A percentile compares a stretch with the other conserved stretches of the same genome.
phyloP scores from a whole-genome alignment of 1,140 invertebrate genomes.

The Drosophila lowei region DNA sequence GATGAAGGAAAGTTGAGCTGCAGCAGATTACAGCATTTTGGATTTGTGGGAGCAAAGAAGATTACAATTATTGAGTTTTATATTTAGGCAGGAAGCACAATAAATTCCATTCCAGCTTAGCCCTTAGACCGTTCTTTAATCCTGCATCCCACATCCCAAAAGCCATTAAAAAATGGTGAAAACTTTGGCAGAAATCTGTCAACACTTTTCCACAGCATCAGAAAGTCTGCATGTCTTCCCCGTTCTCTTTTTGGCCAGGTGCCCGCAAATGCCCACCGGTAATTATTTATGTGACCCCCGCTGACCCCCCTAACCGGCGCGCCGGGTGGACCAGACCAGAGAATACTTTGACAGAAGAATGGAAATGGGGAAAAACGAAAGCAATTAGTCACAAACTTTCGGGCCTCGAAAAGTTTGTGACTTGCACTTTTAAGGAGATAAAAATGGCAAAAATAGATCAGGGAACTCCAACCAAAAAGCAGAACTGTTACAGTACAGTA shows the following conservation, averaged over 20 bases:
- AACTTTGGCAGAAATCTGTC: slow-evolving; percentile 78
- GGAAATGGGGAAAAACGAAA: slow-evolving; percentile 53
- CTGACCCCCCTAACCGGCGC: background rate
- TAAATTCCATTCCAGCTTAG: slow-evolving; percentile 1
- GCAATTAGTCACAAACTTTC: slow-evolving; percentile 76
- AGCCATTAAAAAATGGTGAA: slow-evolving; percentile 63
- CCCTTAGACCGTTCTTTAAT: background rate
- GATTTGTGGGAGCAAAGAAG: background rate
- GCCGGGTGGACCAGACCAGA: background rate
- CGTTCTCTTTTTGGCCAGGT: slow-evolving; percentile 24
- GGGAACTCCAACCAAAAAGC: too few species aligned
- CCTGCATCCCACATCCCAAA: slow-evolving; percentile 5
- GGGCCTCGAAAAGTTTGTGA: slow-evolving; percentile 59
- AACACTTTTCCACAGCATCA: slow-evolving; percentile 48
- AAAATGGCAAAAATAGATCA: background rate
- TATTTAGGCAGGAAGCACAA: slow-evolving; percentile 18
- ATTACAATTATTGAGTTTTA: slow-evolving; percentile 42
- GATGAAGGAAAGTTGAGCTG: background rate
- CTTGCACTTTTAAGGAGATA: slow-evolving; percentile 63
- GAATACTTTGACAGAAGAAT: slow-evolving; percentile 5
- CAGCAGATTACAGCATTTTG: slow-evolving; percentile 1
- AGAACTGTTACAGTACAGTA: too few species aligned
- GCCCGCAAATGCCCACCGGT: slow-evolving; percentile 54
- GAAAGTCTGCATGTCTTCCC: too few species aligned
- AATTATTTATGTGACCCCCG: slow-evolving; percentile 62